Evolutionary conservation across 92 coral and sea anemone genomes (phyloP).

Genomic region (Epizoanthus ramosus): DNA sequence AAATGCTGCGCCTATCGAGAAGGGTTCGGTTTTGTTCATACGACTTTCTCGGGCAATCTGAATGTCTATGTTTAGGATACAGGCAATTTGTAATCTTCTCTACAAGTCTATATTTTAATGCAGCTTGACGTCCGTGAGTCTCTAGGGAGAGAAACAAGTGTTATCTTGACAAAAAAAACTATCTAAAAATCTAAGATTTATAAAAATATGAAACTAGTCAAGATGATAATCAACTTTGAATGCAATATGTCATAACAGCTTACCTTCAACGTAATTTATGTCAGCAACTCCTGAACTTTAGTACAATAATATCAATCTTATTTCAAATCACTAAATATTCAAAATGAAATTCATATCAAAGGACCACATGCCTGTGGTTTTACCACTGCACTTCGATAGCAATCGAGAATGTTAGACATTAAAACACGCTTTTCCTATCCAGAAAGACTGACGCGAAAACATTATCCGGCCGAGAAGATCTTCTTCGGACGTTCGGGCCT

Average conservation of each 20-base stretch:
- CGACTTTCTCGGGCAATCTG: background rate
- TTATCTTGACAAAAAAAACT: background rate
- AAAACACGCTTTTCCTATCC: background rate
- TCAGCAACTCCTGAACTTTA: slow-evolving; percentile 15
- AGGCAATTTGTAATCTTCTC: background rate
- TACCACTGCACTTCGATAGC: slow-evolving; percentile 28
- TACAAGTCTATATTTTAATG: background rate
- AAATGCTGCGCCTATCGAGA: background rate
- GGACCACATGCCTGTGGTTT: slow-evolving; percentile 34
- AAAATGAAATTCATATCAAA: background rate
- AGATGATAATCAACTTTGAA: background rate
- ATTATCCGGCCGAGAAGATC: background rate
- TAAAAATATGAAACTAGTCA: background rate
- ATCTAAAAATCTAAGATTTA: slow-evolving; percentile 16
- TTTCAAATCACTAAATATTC: background rate
- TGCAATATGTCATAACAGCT: background rate
- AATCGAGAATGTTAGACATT: background rate
- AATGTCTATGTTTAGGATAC: background rate
- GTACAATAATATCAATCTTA: slow-evolving; percentile 2
- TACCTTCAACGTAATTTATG: background rate
- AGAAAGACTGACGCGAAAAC: slow-evolving; percentile 1
- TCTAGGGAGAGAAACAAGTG: background rate
- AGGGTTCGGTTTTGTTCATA: background rate
- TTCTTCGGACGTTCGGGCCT: background rate
- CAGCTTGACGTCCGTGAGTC: background rate